These are phyloP conservation scores for Sparus aurata DNA, from an alignment of 2,797 vertebrate genomes.

Conservation along the genomic window DNA sequence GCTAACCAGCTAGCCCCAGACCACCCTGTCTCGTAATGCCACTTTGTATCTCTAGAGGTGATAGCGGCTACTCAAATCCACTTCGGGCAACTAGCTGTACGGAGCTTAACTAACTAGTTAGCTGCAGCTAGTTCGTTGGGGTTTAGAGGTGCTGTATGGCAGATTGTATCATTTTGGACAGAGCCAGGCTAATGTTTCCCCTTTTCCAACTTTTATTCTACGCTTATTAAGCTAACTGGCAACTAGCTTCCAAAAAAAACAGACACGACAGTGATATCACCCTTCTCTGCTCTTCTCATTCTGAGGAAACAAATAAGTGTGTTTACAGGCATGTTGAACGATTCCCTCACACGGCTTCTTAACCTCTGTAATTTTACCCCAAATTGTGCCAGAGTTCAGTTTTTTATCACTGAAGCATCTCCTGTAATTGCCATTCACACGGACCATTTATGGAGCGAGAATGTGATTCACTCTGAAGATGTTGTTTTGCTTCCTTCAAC, in stretches of 20 bases:
- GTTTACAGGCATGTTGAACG: slow-evolving; percentile 3
- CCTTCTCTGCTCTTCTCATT: not conserved
- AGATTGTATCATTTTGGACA: not conserved
- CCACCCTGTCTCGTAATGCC: no score
- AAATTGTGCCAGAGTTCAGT: not conserved
- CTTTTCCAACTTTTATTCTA: not conserved
- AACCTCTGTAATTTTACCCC: not conserved
- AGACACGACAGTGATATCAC: not conserved
- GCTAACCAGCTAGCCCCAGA: no score
- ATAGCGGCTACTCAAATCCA: no score
- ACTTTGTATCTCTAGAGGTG: no score
- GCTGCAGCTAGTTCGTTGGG: no score
- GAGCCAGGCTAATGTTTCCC: not conserved
- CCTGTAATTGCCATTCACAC: slow-evolving; percentile 18
- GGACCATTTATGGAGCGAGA: slow-evolving; percentile 34
- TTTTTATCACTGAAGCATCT: slow-evolving; percentile 29
- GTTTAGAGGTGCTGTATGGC: not conserved
- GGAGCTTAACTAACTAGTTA: no score
- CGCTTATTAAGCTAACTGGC: not conserved
- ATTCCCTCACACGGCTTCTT: not conserved
- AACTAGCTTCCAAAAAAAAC: not conserved
- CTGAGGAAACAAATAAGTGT: not conserved
- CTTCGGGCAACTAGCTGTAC: no score
- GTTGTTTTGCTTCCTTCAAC: slow-evolving; percentile 18
- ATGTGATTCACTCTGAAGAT: slow-evolving; percentile 14